A percentile compares a stretch with the other conserved stretches of the same genome.
Evolutionary conservation across 2,113 vertebrate species (phyloP).

Genomic region (Chunga burmeisteri): DNA sequence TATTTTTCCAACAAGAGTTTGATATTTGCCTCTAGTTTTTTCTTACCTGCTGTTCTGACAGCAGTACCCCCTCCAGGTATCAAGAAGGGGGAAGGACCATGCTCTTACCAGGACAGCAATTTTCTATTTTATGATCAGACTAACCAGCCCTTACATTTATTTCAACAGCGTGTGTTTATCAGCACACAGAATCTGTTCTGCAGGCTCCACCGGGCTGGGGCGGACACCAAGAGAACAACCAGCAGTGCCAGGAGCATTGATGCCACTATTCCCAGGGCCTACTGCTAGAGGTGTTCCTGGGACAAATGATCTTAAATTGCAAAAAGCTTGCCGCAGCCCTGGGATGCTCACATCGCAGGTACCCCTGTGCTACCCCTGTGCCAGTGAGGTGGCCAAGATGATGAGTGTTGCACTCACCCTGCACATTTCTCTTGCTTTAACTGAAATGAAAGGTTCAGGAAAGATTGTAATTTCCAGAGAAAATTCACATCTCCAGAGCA

Average conservation of each 20-base stretch:
- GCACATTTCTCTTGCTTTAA: neutral
- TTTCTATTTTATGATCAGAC: neutral
- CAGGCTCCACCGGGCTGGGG: neutral
- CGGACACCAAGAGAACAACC: neutral
- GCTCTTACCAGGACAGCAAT: neutral
- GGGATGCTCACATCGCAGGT: neutral
- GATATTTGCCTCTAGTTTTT: neutral
- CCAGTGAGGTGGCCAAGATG: neutral
- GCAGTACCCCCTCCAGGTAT: neutral
- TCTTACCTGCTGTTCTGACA: neutral
- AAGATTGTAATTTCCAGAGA: neutral
- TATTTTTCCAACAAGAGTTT: neutral
- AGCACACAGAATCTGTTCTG: neutral
- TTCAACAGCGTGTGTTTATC: neutral
- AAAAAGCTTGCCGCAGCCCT: neutral
- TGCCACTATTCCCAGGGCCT: neutral
- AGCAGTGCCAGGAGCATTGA: neutral
- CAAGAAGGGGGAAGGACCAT: neutral
- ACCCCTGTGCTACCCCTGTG: neutral
- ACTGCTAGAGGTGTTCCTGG: neutral
- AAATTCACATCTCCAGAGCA: neutral
- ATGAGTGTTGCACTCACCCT: accelerated
- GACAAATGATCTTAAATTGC: neutral
- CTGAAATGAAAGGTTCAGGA: neutral
- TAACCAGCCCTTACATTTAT: neutral